Percentiles rank a stretch among this genome's conserved stretches.
These are phyloP conservation scores for Crocallis elinguaria DNA, from an alignment of 2,888 invertebrate species.

Conservation along the genomic window DNA sequence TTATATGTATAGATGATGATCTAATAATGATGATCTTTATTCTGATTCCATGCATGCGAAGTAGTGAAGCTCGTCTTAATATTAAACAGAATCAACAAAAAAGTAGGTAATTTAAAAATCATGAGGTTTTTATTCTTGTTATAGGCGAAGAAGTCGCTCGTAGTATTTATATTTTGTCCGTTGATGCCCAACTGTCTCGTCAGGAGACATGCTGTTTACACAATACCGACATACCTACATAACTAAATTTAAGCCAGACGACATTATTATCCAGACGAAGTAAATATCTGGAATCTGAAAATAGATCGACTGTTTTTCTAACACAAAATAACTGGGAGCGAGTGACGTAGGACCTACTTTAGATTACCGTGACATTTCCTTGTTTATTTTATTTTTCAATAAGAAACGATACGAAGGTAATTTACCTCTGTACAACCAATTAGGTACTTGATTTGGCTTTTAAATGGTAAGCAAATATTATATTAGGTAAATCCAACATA, in stretches of 20 bases:
- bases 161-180: neutral
- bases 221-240: conserved; percentile 11
- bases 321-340: conserved; percentile 14
- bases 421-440: neutral
- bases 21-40: too few relatives aligned
- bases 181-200: neutral
- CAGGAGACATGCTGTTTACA: conserved; percentile 7
- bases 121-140: too few relatives aligned
- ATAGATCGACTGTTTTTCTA: conserved; percentile 8
- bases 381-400: conserved; percentile 10
- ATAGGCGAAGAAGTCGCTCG: too few relatives aligned
- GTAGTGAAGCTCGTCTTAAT: too few relatives aligned
- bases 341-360: conserved; percentile 28
- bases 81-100: too few relatives aligned
- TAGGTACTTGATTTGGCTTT: conserved; percentile 1
- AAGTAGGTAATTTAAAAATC: too few relatives aligned
- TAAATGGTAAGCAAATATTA: conserved; percentile 5
- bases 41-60: too few relatives aligned
- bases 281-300: conserved; percentile 16
- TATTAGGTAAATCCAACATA: neutral
- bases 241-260: conserved; percentile 23
- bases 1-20: too few relatives aligned
- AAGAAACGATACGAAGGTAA: neutral
- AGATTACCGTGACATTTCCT: conserved; percentile 16
- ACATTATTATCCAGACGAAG: conserved; percentile 10